A percentile compares a stretch with the other conserved stretches of the same genome.
Conservation (phyloP, 2,797 vertebrate species). For the Fistularia commersonii region DNA sequence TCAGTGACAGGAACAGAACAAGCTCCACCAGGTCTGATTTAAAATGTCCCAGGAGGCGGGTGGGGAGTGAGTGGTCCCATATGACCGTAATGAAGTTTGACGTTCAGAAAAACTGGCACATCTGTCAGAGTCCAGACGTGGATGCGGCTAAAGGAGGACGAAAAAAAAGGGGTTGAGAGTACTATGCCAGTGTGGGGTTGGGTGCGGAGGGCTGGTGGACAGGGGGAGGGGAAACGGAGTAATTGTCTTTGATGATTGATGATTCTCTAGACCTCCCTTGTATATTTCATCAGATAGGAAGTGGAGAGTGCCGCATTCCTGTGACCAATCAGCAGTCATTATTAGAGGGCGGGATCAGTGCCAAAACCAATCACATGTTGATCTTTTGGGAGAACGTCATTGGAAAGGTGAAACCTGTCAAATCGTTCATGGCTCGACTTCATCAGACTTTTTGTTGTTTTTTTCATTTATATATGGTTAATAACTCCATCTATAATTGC, state of each 20-base stretch:
- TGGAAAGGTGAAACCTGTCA: conserved; percentile 1
- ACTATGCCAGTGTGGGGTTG: not conserved
- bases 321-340: conserved; percentile 58
- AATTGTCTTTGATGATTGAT: conserved; percentile 58
- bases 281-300: conserved; percentile 57
- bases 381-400: conserved; percentile 15
- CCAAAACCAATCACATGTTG: conserved; percentile 46
- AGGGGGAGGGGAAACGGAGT: conserved; percentile 16
- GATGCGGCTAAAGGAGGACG: conserved; percentile 20
- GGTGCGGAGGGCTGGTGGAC: not conserved
- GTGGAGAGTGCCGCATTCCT: conserved; percentile 50
- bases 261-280: conserved; percentile 41
- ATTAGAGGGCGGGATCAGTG: conserved; percentile 39
- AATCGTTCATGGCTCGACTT: no score
- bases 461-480: no score
- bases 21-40: not conserved
- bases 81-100: conserved; percentile 50
- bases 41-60: not conserved
- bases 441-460: no score
- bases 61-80: no score
- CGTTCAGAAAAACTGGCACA: conserved; percentile 36
- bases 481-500: no score
- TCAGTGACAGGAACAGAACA: not conserved
- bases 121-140: conserved; percentile 45
- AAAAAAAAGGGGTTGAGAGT: conserved; percentile 16